Conservation (phyloP, 2,797 vertebrate genomes). For the Novumbra hubbsi region DNA sequence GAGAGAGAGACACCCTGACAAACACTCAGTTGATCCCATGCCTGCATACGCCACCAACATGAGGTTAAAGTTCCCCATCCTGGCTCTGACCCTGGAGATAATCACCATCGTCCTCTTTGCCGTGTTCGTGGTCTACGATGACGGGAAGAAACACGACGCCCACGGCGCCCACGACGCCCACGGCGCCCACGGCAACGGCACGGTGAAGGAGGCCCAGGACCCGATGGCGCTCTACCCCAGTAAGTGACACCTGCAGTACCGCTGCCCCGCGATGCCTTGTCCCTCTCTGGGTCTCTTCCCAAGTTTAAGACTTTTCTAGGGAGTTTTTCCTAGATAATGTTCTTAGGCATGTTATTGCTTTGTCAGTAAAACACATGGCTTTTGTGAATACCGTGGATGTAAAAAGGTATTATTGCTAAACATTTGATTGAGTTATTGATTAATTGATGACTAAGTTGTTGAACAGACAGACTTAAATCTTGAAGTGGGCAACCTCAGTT, state of each 20-base stretch:
- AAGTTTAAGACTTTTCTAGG: too few relatives aligned
- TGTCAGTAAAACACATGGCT: too few relatives aligned
- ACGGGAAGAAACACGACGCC: slow-evolving; percentile 43
- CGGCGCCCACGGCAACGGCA: slow-evolving; percentile 31
- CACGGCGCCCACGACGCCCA: slow-evolving; percentile 4
- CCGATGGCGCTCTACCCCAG: slow-evolving; percentile 79
- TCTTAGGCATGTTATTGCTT: too few relatives aligned
- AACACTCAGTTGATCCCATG: slow-evolving; percentile 49
- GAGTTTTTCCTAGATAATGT: too few relatives aligned
- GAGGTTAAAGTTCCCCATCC: slow-evolving; percentile 84
- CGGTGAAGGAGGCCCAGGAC: accelerated
- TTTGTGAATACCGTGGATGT: too few relatives aligned
- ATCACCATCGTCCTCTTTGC: slow-evolving; percentile 83
- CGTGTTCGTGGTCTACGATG: slow-evolving; percentile 80
- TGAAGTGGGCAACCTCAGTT: not conserved
- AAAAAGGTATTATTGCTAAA: too few relatives aligned
- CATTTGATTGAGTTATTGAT: too few relatives aligned
- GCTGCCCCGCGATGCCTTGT: too few relatives aligned
- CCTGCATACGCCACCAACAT: slow-evolving; percentile 84
- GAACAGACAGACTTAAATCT: not conserved
- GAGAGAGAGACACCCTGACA: slow-evolving; percentile 25
- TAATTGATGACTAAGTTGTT: not conserved
- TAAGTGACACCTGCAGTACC: slow-evolving; percentile 73
- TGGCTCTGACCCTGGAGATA: slow-evolving; percentile 82
- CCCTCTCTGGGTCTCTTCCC: too few relatives aligned